Conservation (phyloP, 2,113 vertebrate genomes). For the Microtus ochrogaster region DNA sequence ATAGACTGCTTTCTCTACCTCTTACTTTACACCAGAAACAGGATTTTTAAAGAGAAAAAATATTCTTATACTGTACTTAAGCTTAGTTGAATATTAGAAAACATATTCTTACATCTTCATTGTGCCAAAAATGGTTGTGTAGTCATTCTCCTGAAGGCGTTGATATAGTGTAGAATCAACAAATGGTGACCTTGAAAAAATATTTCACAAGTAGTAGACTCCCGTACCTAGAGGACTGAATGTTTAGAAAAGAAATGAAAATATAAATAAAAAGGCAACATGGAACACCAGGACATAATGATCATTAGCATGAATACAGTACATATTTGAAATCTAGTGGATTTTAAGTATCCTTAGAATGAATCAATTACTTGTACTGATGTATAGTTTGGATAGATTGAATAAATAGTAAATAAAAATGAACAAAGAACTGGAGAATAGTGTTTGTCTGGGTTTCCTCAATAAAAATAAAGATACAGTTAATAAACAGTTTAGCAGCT, state of each 20-base stretch:
- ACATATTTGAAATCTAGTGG: slow-evolving; percentile 39
- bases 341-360: slow-evolving; percentile 35
- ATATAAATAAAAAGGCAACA: slow-evolving; percentile 43
- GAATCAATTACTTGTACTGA: slow-evolving; percentile 2
- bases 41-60: neutral
- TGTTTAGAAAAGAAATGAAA: neutral
- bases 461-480: slow-evolving; percentile 8
- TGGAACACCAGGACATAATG: slow-evolving; percentile 39
- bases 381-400: neutral
- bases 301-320: slow-evolving; percentile 48
- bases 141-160: slow-evolving; percentile 27
- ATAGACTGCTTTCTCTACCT: neutral
- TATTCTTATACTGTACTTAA: slow-evolving; percentile 47
- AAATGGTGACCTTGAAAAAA: slow-evolving; percentile 38
- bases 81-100: slow-evolving; percentile 40
- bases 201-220: neutral
- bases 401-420: slow-evolving; percentile 59
- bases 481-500: slow-evolving; percentile 28
- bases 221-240: neutral
- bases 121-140: neutral
- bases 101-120: neutral
- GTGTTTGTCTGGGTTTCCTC: neutral
- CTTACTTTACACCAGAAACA: slow-evolving; percentile 18
- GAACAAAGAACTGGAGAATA: slow-evolving; percentile 30
- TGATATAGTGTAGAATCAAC: neutral